A percentile compares a stretch with the other conserved stretches of the same genome.
Conservation (phyloP, 1,140 invertebrate species). For the Brachionus manjavacas region DNA sequence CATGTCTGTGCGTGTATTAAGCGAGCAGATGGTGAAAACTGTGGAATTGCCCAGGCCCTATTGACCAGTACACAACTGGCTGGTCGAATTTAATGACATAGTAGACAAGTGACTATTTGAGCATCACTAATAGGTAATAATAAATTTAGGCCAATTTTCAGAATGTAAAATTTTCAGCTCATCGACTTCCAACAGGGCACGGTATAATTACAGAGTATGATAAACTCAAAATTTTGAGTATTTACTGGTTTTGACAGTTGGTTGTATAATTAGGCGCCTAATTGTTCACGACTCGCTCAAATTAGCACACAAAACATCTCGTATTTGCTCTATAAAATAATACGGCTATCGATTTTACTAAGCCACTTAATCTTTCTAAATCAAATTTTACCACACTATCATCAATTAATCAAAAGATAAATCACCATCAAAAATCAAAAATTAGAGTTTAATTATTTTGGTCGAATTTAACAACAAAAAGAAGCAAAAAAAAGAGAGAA, state of each 20-base stretch:
- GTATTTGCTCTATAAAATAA: not conserved
- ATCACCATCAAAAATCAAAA: slow-evolving; percentile 1
- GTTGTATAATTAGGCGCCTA: slow-evolving; percentile 16
- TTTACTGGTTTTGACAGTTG: slow-evolving; percentile 31
- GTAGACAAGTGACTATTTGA: not conserved
- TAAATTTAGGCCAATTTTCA: not conserved
- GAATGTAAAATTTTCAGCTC: not conserved
- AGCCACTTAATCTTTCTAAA: slow-evolving; percentile 30
- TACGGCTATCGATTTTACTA: not conserved
- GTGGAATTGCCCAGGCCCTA: not conserved
- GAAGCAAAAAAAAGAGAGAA: not conserved
- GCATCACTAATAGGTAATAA: not conserved
- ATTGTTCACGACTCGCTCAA: not conserved
- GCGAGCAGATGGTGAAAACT: not conserved
- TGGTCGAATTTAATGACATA: not conserved
- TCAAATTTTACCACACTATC: slow-evolving; percentile 23
- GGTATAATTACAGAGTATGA: slow-evolving; percentile 20
- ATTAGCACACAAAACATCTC: not conserved
- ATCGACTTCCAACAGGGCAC: not conserved
- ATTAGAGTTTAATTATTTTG: slow-evolving; percentile 32
- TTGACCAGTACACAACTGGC: not conserved
- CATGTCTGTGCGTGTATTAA: too few relatives aligned
- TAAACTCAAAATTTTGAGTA: slow-evolving; percentile 9
- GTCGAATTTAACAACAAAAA: not conserved
- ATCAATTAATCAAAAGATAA: slow-evolving; percentile 2